Base-by-base conservation (phyloP, 2,888 invertebrate species). In the Philopedon plagiatum region DNA sequence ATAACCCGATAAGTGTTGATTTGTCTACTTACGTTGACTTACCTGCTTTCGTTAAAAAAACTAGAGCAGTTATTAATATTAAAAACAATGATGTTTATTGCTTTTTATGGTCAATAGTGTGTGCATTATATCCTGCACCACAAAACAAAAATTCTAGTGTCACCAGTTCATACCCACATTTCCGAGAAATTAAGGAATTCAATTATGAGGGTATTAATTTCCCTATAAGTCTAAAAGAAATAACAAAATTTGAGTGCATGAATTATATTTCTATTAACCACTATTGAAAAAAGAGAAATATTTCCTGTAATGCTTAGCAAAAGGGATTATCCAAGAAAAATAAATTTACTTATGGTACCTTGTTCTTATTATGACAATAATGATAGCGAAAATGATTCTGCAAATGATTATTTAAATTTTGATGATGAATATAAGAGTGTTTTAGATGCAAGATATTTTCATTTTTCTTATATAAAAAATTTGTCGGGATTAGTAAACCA, bases 1-100 rank as follows among this genome's bases (percentile, higher is more conserved):
- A 73, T 46, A 76, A 71, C 21, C 78, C 78, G 0, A 71, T 76
- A 46, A 57, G 63, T 7, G 77, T 74, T 5, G 76, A 76, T 21
- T 78, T 29, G 7, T 57, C 57, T 19, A 66, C 78, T 19, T 80
- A 77, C 62, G 75, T 81, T 39, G 69, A 76, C 9, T n/a, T 80
- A 46, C 78, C 78, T 0, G 7, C 56, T 11, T 46, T 71, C 37
- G 76, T 81, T 21, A 34, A 69, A 60, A 72, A 44, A 2, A 80
- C 76, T 39, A 58, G 74, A 9, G 78, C 79, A 1, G 73, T 76
- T 32, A 69, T 81, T 18, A 80, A 81, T 71, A 76, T 81, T 0
- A 66, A 78, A 62, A 81, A 79, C 66, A n/a, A 76, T 7, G 81
- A 80, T 72, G 18, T 8, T 44, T 66, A 57, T 57, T 66, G 66